phyloP scores from a whole-genome alignment of 2,888 invertebrate species.

The Cotesia congregata region DNA sequence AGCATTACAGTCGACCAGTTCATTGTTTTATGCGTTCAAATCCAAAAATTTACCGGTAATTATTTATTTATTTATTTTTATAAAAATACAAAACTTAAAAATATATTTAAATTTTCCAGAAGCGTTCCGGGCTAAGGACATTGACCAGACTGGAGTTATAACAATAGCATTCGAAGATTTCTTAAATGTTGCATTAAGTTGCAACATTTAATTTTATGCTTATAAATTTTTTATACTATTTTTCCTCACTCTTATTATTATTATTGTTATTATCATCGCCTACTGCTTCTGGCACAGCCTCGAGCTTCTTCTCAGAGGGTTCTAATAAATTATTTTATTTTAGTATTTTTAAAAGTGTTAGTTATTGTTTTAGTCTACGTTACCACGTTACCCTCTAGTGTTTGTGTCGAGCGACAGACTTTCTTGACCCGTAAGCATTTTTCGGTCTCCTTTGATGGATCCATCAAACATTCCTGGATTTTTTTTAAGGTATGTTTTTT shows the following conservation, averaged over 20 bases:
- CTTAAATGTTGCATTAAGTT: background rate
- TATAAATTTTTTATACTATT: background rate
- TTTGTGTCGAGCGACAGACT: background rate
- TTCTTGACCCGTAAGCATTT: background rate
- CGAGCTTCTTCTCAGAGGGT: background rate
- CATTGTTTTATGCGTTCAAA: constrained; percentile 89
- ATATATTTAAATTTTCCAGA: background rate
- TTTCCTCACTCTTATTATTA: background rate
- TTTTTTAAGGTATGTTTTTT: background rate
- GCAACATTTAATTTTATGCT: background rate
- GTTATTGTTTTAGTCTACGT: background rate
- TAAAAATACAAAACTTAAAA: constrained; percentile 5
- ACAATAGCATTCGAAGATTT: background rate
- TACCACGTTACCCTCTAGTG: background rate
- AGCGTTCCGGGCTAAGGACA: background rate
- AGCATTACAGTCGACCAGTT: constrained; percentile 88
- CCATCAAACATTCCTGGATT: background rate
- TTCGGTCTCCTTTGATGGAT: background rate
- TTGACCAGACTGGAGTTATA: background rate
- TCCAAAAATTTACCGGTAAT: constrained; percentile 81
- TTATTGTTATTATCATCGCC: background rate
- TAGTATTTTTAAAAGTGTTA: background rate
- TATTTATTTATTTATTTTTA: background rate
- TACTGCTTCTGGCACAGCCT: background rate
- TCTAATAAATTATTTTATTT: background rate